Evolutionary conservation across 2,888 invertebrate genomes (phyloP).

Genomic region (Prosopocoilus inquinatus): DNA sequence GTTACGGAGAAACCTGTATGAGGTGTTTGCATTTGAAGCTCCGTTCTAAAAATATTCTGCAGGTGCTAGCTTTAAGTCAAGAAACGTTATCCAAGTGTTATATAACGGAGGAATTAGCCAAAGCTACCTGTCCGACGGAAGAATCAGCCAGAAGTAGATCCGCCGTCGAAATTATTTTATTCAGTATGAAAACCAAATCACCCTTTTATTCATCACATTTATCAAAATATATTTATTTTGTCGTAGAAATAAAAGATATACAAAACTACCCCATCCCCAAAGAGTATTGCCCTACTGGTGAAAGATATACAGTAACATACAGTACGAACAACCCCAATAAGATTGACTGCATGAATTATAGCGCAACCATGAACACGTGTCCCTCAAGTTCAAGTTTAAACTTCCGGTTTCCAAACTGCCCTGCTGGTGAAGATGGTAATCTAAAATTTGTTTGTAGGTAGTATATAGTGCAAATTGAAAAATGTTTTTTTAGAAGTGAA

Average conservation of each 20-base stretch:
- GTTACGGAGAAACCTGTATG: slow-evolving; percentile 58
- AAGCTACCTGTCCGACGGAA: slow-evolving; percentile 57
- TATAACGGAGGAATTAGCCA: slow-evolving; percentile 58
- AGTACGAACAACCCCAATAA: slow-evolving; percentile 53
- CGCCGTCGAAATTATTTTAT: slow-evolving; percentile 56
- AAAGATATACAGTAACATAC: slow-evolving; percentile 60
- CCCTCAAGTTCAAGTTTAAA: slow-evolving; percentile 60
- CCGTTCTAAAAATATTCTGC: slow-evolving; percentile 60
- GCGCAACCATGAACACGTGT: slow-evolving; percentile 61
- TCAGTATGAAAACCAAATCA: slow-evolving; percentile 52
- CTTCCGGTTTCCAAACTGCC: slow-evolving; percentile 58
- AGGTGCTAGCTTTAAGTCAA: slow-evolving; percentile 59
- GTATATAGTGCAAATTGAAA: neutral
- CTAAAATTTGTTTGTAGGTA: neutral
- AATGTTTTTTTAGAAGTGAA: slow-evolving; percentile 52
- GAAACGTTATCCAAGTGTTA: slow-evolving; percentile 58
- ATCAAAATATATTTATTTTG: slow-evolving; percentile 22
- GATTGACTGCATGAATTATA: slow-evolving; percentile 55
- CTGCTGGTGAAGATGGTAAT: slow-evolving; percentile 56
- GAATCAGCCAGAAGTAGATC: slow-evolving; percentile 42
- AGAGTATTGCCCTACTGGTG: slow-evolving; percentile 64
- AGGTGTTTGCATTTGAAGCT: slow-evolving; percentile 61
- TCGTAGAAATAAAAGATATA: slow-evolving; percentile 57
- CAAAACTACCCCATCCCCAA: slow-evolving; percentile 53
- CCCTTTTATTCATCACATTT: neutral